These are phyloP conservation scores for Tenebrosternarchus preto DNA, from an alignment of 2,113 vertebrate species.

Conservation along the genomic window DNA sequence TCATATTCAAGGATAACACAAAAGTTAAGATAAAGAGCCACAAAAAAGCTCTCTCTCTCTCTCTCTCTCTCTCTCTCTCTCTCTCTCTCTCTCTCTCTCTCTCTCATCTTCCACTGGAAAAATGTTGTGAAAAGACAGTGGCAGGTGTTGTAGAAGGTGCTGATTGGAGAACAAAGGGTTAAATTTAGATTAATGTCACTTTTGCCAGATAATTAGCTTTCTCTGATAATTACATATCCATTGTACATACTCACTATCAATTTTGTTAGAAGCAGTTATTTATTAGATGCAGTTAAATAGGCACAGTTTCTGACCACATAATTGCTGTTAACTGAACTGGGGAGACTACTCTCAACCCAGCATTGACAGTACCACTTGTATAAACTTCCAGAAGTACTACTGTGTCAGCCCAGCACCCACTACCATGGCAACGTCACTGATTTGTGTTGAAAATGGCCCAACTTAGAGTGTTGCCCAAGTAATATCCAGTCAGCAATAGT, in stretches of 20 bases:
- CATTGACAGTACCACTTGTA: no score
- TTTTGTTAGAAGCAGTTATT: no score
- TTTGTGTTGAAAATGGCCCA: no score
- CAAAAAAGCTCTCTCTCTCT: not conserved
- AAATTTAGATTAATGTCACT: not conserved
- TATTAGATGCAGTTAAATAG: no score
- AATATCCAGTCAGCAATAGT: no score
- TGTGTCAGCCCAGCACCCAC: no score
- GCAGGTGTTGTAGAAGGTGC: slow-evolving; percentile 16
- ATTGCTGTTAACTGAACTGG: no score
- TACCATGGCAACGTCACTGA: no score
- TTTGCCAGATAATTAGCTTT: not conserved
- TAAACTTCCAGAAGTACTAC: no score
- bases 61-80: slow-evolving; percentile 15
- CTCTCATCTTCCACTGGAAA: slow-evolving; percentile 8
- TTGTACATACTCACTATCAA: not conserved
- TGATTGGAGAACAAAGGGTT: slow-evolving; percentile 17
- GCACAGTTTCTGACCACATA: no score
- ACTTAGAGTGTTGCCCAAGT: no score
- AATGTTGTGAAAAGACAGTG: slow-evolving; percentile 22
- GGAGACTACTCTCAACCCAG: no score
- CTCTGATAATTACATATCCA: not conserved
- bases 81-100: not conserved
- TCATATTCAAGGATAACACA: not conserved
- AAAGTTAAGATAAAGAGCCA: not conserved